Base-by-base conservation (phyloP, 2,888 invertebrate species). In the Blomia tropicalis region DNA sequence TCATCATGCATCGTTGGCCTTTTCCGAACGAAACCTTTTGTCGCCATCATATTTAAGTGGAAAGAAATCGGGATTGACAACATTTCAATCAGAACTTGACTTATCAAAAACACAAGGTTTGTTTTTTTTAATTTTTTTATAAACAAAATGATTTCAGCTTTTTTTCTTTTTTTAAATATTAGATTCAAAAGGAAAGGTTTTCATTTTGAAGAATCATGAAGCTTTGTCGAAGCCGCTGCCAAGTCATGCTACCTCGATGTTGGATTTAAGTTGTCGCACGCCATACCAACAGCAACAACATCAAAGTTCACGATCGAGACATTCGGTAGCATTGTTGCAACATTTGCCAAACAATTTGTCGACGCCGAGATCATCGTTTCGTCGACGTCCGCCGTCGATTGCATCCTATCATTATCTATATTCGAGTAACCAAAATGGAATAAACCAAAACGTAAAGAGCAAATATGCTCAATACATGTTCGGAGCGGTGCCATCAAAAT, bases 341-440 rank as follows among this genome's bases (percentile, higher is more conserved):
- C 56, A 56, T 14, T 23, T 27, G 14, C 56, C 25, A 56, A 54
- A 7, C 11, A 56, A 56, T 25, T 54, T 19, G 31, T 11, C 23
- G 4, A 56, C 56, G 25, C 56, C 56, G 11, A 29, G 29, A 23
- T 56, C 54, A 7, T 54, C 56, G 19, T 56, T 56, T 56, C 54
- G 25, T 22, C 56, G 29, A 31, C 56, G 56, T 19, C 56, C 56
- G 14, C 56, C 56, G n/a, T 56, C 56, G 29, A 30, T 56, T 3
- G 56, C 56, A 14, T 56, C 56, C 11, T 56, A 27, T 31, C 56
- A 56, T 25, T 56, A 56, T 25, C 29, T 56, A 25, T 36, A 19
- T 36, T 56, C 54, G 4, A 22, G n/a, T 14, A 47, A 27, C 51
- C 51, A 47, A 19, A 47, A 19, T 19, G 14, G n/a, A 41, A 41